Evolutionary conservation across 1,140 invertebrate species (phyloP), one percentile per base, ranked within the genome.

Genomic region (Sitobion miscanthi): DNA sequence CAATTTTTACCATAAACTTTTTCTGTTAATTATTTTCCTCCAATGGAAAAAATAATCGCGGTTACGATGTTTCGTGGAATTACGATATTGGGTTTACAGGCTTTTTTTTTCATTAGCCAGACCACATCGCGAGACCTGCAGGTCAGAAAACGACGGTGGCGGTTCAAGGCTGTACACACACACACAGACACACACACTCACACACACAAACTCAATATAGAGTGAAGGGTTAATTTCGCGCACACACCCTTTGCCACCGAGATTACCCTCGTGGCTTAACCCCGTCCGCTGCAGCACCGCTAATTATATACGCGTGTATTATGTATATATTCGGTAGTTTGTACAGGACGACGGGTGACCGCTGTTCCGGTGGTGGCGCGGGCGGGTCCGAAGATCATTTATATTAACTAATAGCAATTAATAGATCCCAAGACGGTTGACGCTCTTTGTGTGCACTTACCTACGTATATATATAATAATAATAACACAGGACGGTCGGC

Each of bases 401-500:
- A 85, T 92, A 92, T 92, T 92, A 92, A 92, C 91, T 92, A 92
- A 92, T 92, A 92, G 91, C 91, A 85, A 92, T 92, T 92, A 92
- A 92, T 92, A 92, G 91, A 92, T 92, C 91, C 91, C 91, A 85
- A 30, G 91, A 92, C 91, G 91, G 91, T 92, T 85, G 91, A 92
- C 91, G 77, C 77, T 69, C 57, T 38, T 62, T 47, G 30, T 83
- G 7, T n/a, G 14, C 17, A 14, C n/a, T 9, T 69, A 35, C n/a
- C 5, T 69, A 77, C 30, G 9, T 77, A 77, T 57, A 77, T 77
- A 77, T 57, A 57, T 57, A 57, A 25, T 77, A 77, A 14, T 35
- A n/a, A 77, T n/a, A 77, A 77, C 62, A 77, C 7, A 35, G 6
- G 20, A 35, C 23, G 49, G 82, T 25, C 1, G 17, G 91, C 91